Evolutionary conservation across 2,797 vertebrate genomes (phyloP).

Genomic region (Apodemus agrarius): DNA sequence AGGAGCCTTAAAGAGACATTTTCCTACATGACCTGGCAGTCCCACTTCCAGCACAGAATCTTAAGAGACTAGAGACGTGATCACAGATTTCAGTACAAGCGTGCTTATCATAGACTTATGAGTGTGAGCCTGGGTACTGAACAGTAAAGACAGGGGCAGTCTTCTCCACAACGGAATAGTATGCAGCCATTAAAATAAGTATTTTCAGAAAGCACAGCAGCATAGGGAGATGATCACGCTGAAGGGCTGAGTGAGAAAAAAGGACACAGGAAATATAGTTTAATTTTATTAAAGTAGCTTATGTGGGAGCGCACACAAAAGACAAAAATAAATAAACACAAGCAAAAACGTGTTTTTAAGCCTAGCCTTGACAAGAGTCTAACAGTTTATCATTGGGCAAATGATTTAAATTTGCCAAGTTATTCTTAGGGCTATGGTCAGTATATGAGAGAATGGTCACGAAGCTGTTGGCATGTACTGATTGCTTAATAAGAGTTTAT

Average conservation of each 20-base stretch:
- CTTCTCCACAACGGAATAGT: slow-evolving; percentile 50
- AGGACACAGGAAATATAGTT: background rate
- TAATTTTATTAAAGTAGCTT: slow-evolving; percentile 8
- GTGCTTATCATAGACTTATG: background rate
- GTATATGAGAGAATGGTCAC: slow-evolving; percentile 32
- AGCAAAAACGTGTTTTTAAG: slow-evolving; percentile 2
- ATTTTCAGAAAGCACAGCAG: background rate
- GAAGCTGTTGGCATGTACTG: background rate
- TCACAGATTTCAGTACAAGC: background rate
- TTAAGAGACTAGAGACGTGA: slow-evolving; percentile 48
- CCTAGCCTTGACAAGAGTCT: background rate
- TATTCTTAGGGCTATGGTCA: slow-evolving; percentile 1
- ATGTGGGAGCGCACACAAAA: background rate
- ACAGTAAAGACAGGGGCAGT: background rate
- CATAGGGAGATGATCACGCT: background rate
- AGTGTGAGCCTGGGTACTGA: background rate
- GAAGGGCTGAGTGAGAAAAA: background rate
- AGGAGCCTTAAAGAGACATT: slow-evolving; percentile 30
- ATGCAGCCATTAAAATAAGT: slow-evolving; percentile 70
- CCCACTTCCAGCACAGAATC: background rate
- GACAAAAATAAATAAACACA: background rate
- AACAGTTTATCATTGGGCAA: background rate
- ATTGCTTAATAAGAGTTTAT: slow-evolving; percentile 34
- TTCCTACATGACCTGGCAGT: background rate
- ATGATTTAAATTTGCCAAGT: background rate